A percentile compares a stretch with the other conserved stretches of the same genome.
phyloP scores from a whole-genome alignment of 1,140 invertebrate genomes.

The Ectropis grisescens region DNA sequence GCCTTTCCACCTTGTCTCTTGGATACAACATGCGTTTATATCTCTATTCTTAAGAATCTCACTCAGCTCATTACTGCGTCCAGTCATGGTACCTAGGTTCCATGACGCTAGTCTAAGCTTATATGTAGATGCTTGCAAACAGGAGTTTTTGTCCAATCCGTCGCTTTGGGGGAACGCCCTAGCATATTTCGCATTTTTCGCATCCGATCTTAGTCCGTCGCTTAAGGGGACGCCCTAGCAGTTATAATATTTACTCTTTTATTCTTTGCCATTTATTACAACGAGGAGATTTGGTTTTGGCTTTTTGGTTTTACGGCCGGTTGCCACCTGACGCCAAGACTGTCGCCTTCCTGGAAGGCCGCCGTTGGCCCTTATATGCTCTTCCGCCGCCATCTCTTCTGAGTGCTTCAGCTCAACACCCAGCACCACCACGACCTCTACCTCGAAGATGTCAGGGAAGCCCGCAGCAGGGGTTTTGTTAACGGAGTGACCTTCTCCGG shows the following conservation, averaged over 20 bases:
- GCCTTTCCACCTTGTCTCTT: conserved; percentile 17
- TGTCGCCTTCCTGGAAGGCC: conserved; percentile 3
- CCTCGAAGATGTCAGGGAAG: conserved; percentile 7
- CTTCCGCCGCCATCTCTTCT: conserved; percentile 11
- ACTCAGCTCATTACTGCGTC: conserved; percentile 6
- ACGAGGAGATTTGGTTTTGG: too few relatives aligned
- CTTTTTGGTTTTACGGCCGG: conserved; percentile 19
- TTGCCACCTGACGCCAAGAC: conserved; percentile 15
- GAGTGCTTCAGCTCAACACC: conserved; percentile 1
- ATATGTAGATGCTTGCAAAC: not conserved
- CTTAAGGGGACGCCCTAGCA: too few relatives aligned
- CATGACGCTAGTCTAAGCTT: conserved; percentile 5
- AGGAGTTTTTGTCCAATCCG: not conserved
- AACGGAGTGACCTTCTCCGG: conserved; percentile 7
- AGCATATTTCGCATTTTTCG: conserved; percentile 3
- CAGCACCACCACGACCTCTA: conserved; percentile 2
- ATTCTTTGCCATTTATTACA: too few relatives aligned
- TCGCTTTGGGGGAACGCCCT: conserved; percentile 6
- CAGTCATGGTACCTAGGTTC: conserved; percentile 10
- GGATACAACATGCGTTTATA: conserved; percentile 13
- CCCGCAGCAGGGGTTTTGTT: conserved; percentile 7
- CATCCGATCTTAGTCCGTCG: not conserved
- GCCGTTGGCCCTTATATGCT: conserved; percentile 10
- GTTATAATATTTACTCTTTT: too few relatives aligned
- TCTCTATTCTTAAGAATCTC: conserved; percentile 5